phyloP scores from a whole-genome alignment of 2,113 vertebrate genomes.

The Lasiurus cinereus region DNA sequence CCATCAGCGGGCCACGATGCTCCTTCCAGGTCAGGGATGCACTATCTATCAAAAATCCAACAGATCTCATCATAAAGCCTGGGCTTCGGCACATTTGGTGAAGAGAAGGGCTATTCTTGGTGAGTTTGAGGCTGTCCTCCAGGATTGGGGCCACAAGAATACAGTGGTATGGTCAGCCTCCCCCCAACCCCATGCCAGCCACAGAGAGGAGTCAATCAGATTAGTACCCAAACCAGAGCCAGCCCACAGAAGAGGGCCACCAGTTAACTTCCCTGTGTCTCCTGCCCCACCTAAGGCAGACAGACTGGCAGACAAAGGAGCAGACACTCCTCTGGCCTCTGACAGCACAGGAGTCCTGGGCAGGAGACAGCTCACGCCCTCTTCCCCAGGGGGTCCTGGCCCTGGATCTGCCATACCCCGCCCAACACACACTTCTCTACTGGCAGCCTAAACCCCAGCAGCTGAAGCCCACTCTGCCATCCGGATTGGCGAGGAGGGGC shows the following conservation, averaged over 20 bases:
- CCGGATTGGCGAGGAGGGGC: constrained; percentile 29
- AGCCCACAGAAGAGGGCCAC: background rate
- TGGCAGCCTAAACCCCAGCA: constrained; percentile 57
- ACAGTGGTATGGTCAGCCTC: background rate
- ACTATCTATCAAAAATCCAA: background rate
- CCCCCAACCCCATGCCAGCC: too few species aligned
- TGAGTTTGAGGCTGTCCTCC: background rate
- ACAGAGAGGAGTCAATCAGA: background rate
- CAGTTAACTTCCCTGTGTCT: background rate
- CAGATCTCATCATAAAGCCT: background rate
- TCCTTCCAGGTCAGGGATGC: background rate
- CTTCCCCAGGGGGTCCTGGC: background rate
- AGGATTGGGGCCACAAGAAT: background rate
- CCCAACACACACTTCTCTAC: constrained; percentile 7
- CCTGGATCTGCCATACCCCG: background rate
- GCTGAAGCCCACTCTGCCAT: constrained; percentile 51
- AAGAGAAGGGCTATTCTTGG: background rate
- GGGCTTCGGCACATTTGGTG: background rate
- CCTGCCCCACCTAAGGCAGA: background rate
- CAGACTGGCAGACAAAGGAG: background rate
- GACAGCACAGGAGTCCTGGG: background rate
- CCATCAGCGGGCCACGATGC: background rate
- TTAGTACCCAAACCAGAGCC: background rate
- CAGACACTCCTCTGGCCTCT: constrained; percentile 18
- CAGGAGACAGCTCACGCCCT: constrained; percentile 52